These are phyloP conservation scores for Octomys mimax DNA, from an alignment of 2,797 vertebrate genomes.

Conservation along the genomic window DNA sequence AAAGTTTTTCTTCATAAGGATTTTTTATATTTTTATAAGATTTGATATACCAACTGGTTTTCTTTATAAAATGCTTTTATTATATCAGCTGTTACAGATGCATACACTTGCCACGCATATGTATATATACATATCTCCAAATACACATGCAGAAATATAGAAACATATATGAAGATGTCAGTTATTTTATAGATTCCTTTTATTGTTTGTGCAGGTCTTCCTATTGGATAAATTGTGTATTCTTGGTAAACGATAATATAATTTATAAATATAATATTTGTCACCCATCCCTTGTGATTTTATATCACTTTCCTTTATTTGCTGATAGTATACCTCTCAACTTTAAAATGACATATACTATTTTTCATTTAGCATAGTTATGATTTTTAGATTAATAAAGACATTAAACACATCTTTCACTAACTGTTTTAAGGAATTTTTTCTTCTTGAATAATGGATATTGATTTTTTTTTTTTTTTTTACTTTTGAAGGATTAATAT, in stretches of 20 bases:
- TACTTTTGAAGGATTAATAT: not conserved
- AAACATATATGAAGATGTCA: not conserved
- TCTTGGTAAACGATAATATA: not conserved
- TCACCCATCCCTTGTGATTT: not conserved
- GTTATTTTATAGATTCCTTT: not conserved
- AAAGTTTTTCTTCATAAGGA: not conserved
- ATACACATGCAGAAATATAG: not conserved
- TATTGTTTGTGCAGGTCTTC: not conserved
- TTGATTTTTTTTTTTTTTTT: not conserved
- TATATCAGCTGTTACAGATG: not conserved
- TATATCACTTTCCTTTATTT: not conserved
- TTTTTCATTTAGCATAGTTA: not conserved
- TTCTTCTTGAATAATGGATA: not conserved
- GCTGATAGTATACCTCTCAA: not conserved
- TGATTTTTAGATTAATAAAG: not conserved
- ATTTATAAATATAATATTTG: not conserved
- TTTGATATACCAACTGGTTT: not conserved
- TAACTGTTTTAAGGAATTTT: not conserved
- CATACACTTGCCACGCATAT: accelerated
- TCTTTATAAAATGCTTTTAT: not conserved
- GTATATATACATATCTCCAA: not conserved
- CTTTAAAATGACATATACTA: not conserved
- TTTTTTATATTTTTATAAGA: not conserved
- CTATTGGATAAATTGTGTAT: not conserved
- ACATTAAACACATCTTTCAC: not conserved